Conservation (phyloP, 2,113 vertebrate genomes). For the Cyanoderma ruficeps region DNA sequence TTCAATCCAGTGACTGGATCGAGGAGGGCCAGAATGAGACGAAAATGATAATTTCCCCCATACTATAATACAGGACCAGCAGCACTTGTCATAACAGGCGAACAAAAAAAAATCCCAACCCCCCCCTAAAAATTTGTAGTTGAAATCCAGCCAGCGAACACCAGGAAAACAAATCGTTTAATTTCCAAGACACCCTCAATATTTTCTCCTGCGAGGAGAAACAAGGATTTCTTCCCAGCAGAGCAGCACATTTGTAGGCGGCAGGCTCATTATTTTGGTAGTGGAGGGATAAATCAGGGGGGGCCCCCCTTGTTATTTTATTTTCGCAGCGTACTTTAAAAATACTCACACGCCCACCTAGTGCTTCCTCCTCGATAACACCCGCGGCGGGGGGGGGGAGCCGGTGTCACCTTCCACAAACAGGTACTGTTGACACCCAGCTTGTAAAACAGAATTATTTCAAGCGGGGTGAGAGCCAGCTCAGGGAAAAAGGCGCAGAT, state of each 20-base stretch:
- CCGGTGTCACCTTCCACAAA: conserved; percentile 69
- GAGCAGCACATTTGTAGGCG: neutral
- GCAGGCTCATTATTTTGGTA: neutral
- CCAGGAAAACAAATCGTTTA: neutral
- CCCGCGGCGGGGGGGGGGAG: conserved; percentile 29
- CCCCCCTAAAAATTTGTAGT: neutral
- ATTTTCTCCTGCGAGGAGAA: neutral
- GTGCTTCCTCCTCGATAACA: conserved; percentile 80
- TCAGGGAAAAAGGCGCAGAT: conserved; percentile 37
- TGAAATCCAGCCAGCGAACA: neutral
- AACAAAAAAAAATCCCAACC: neutral
- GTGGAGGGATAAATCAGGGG: conserved; percentile 12
- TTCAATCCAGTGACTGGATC: neutral
- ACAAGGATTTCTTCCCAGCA: conserved; percentile 5
- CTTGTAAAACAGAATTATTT: conserved; percentile 61
- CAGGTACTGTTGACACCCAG: conserved; percentile 69
- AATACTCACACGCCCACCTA: conserved; percentile 65
- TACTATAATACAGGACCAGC: fast-evolving
- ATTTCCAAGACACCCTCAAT: neutral
- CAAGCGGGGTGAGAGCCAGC: conserved; percentile 36
- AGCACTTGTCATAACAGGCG: neutral
- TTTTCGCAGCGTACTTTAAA: conserved; percentile 50
- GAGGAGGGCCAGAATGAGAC: neutral
- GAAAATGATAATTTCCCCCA: neutral
- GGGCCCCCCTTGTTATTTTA: conserved; percentile 55